Evolutionary conservation across 2,888 invertebrate species (phyloP).

Genomic region (Uloborus plumipes): DNA sequence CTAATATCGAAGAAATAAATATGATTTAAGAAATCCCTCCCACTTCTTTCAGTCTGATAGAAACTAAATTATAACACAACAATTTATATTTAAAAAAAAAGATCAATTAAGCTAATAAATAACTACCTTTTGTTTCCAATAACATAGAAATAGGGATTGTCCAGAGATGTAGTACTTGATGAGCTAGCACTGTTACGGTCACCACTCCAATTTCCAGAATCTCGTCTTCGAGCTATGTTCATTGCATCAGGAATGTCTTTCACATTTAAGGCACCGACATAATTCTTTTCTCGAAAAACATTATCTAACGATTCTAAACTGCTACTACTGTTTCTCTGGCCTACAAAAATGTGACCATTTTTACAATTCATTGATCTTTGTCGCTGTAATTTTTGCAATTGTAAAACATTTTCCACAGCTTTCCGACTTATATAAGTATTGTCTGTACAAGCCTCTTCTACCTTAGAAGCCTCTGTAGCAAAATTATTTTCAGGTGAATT

Average conservation of each 20-base stretch:
- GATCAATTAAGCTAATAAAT: constrained; percentile 7
- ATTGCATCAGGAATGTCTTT: constrained; percentile 80
- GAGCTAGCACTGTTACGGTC: constrained; percentile 95
- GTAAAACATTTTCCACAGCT: constrained; percentile 82
- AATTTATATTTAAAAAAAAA: neutral
- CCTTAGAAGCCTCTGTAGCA: neutral
- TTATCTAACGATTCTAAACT: constrained; percentile 67
- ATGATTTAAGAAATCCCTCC: neutral
- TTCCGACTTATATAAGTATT: constrained; percentile 79
- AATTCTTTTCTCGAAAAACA: constrained; percentile 55
- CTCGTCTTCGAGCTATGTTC: constrained; percentile 79
- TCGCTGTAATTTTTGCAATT: constrained; percentile 70
- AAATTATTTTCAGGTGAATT: neutral
- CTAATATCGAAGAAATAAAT: neutral
- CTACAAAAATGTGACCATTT: constrained; percentile 31
- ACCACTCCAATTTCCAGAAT: constrained; percentile 93
- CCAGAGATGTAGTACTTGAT: constrained; percentile 90
- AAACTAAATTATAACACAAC: neutral
- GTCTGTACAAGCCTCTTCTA: constrained; percentile 19
- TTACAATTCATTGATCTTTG: constrained; percentile 65
- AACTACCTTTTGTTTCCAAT: constrained; percentile 79
- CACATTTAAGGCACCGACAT: constrained; percentile 11
- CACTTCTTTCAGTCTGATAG: neutral
- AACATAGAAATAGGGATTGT: constrained; percentile 88
- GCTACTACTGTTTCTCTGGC: constrained; percentile 66